Conservation (phyloP, 2,113 vertebrate species). For the Empidonax traillii region DNA sequence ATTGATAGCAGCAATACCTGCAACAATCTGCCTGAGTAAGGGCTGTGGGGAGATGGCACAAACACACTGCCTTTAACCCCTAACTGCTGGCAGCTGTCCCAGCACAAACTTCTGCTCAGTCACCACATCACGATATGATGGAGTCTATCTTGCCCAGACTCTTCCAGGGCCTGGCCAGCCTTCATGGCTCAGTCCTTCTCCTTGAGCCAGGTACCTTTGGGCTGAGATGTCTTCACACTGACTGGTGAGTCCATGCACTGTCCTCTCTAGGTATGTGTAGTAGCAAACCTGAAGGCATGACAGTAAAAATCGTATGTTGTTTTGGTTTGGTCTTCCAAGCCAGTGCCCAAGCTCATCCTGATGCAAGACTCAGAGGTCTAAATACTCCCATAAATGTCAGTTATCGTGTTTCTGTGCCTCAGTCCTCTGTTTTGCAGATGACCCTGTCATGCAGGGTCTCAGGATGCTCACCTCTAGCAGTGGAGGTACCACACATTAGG, state of each 20-base stretch:
- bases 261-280: not conserved
- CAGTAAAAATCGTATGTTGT: fast-evolving
- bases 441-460: not conserved
- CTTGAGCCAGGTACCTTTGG: not conserved
- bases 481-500: fast-evolving
- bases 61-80: not conserved
- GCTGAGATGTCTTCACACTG: not conserved
- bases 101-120: fast-evolving
- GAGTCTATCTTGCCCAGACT: not conserved
- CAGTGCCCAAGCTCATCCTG: not conserved
- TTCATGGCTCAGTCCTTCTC: not conserved
- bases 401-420: not conserved
- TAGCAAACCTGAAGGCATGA: not conserved
- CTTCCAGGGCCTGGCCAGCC: not conserved
- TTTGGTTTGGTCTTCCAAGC: not conserved
- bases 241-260: not conserved
- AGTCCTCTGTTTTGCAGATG: not conserved
- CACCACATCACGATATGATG: fast-evolving
- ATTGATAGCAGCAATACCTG: not conserved
- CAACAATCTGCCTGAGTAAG: not conserved
- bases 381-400: not conserved
- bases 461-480: not conserved
- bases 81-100: not conserved
- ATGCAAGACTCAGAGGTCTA: not conserved
- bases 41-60: not conserved